Percentiles rank a stretch among this genome's conserved stretches.
Evolutionary conservation across 2,113 vertebrate genomes (phyloP).

Genomic region (Cricetomys ansorgei): DNA sequence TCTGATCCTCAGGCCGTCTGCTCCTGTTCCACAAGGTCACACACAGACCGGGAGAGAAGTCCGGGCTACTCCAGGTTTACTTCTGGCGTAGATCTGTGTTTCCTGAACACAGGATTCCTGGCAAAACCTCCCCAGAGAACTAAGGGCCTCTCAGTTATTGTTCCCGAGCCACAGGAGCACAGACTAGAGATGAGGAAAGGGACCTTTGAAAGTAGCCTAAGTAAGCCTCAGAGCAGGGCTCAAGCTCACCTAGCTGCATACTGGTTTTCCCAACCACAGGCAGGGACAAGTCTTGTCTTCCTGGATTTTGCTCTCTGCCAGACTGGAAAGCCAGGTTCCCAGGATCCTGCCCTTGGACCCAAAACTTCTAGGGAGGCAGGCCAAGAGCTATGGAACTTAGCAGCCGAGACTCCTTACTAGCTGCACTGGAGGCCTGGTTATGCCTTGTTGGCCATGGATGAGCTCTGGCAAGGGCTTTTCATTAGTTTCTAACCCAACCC

Average conservation of each 20-base stretch:
- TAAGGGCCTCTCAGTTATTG: neutral
- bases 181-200: neutral
- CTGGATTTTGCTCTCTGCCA: neutral
- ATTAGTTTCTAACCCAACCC: neutral
- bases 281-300: neutral
- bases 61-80: neutral
- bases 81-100: neutral
- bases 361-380: neutral
- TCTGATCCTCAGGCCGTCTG: neutral
- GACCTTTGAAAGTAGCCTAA: neutral
- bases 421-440: too few species aligned
- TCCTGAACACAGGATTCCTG: neutral
- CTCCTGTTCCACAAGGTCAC: neutral
- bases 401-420: too few species aligned
- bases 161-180: neutral
- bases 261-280: neutral
- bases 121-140: slow-evolving; percentile 10
- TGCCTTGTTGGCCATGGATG: too few species aligned
- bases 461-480: neutral
- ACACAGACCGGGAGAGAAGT: neutral
- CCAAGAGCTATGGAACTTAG: neutral
- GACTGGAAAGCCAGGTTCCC: neutral
- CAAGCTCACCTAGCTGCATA: neutral
- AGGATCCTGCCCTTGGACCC: accelerated
- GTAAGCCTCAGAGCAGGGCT: neutral